A percentile compares a stretch with the other conserved stretches of the same genome.
Conservation (phyloP, 1,140 invertebrate species). For the Lordiphosa collinella region DNA sequence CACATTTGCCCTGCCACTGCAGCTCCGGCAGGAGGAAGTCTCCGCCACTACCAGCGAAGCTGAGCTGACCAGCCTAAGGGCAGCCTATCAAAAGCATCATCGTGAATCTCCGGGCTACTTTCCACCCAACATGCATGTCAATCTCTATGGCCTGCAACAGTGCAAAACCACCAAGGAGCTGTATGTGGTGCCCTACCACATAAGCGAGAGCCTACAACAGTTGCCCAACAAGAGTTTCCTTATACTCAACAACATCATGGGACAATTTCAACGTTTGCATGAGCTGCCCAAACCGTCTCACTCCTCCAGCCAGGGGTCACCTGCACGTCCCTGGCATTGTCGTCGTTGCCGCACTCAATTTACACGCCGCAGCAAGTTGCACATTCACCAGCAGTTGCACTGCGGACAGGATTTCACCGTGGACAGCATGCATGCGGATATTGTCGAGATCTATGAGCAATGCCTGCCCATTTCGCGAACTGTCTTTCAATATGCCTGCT, state of each 20-base stretch:
- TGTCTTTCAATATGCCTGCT: constrained; percentile 46
- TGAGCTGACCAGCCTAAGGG: constrained; percentile 28
- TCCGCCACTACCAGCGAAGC: constrained; percentile 22
- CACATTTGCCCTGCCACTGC: constrained; percentile 26
- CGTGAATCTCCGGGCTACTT: constrained; percentile 56
- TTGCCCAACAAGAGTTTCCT: constrained; percentile 53
- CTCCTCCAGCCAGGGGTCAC: not conserved
- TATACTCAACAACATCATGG: constrained; percentile 52
- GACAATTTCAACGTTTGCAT: constrained; percentile 49
- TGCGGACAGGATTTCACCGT: constrained; percentile 58
- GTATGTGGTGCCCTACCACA: constrained; percentile 55
- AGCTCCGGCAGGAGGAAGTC: constrained; percentile 21
- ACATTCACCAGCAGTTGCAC: constrained; percentile 51
- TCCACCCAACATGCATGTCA: constrained; percentile 49
- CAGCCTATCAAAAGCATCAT: constrained; percentile 47
- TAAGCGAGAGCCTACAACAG: constrained; percentile 50
- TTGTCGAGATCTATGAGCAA: constrained; percentile 61
- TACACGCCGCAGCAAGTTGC: constrained; percentile 27
- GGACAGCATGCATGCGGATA: constrained; percentile 57
- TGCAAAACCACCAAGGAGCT: constrained; percentile 56
- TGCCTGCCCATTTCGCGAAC: constrained; percentile 57
- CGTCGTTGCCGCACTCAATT: constrained; percentile 39
- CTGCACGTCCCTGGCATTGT: constrained; percentile 21
- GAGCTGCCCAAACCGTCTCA: constrained; percentile 25
- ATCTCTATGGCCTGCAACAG: constrained; percentile 57